Conservation (phyloP, 2,888 invertebrate species). For the Lasioglossum pauxillum region DNA sequence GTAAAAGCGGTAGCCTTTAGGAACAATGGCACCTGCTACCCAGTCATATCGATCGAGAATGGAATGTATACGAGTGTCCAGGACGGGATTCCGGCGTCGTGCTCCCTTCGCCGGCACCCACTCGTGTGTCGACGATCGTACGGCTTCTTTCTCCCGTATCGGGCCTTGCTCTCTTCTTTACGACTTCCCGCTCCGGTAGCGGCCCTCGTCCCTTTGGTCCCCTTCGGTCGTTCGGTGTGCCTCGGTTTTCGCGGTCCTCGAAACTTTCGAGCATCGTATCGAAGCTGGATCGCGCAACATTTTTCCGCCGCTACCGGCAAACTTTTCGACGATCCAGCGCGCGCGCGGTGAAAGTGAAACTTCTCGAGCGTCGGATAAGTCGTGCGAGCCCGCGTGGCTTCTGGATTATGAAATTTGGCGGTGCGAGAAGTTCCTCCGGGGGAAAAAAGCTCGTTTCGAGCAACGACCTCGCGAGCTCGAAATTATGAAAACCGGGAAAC, state of each 20-base stretch:
- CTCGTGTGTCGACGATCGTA: conserved; percentile 65
- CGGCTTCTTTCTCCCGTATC: conserved; percentile 71
- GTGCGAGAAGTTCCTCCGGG: not conserved
- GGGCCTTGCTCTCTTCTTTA: conserved; percentile 49
- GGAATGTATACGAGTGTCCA: conserved; percentile 60
- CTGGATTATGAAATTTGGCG: conserved; percentile 9
- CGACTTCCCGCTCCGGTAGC: conserved; percentile 43
- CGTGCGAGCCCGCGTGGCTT: not conserved
- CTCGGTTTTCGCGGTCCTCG: not conserved
- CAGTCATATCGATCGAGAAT: conserved; percentile 74
- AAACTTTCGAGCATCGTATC: not conserved
- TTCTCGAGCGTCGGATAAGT: not conserved
- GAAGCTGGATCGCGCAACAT: not conserved
- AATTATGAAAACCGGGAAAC: conserved; percentile 38
- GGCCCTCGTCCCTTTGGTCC: not conserved
- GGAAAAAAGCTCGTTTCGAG: conserved; percentile 6
- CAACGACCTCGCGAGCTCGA: not conserved
- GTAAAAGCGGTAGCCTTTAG: conserved; percentile 29
- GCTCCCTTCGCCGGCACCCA: conserved; percentile 47
- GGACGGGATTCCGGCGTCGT: conserved; percentile 64
- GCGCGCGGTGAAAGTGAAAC: conserved; percentile 6
- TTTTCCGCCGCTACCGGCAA: not conserved
- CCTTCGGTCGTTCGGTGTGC: not conserved
- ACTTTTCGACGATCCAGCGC: not conserved
- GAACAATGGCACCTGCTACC: conserved; percentile 61